Evolutionary conservation across 2,113 vertebrate genomes (phyloP), one percentile per base, ranked within the genome.

Genomic region (Redunca redunca): DNA sequence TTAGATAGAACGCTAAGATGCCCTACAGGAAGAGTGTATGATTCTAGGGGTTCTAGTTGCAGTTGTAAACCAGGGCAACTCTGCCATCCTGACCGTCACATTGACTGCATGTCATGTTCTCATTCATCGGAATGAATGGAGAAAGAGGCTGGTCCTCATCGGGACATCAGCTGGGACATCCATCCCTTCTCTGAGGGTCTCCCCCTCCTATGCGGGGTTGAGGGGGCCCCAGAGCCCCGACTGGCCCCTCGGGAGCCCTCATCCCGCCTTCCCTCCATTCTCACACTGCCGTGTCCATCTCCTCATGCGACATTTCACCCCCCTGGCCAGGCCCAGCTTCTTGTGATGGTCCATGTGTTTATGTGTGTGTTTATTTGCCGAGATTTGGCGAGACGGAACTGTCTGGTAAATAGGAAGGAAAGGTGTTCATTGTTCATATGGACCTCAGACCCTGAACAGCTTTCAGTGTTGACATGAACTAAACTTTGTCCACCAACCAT

Each of bases 401-500:
- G 30, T 84, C 86, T 23, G 26, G 64, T 83, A 71, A 86, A 30
- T 83, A 94, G 86, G 82, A 67, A 58, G 62, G 14, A 57, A 52
- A 87, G 62, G 83, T 88, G 15, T 48, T 52, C 88, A 55, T 83
- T 77, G 81, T 86, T 67, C 88, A 78, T 19, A 89, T 74, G 60
- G 25, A 96, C 87, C 74, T 94, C 91, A 97, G 94, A 90, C 62
- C 46, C 78, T 16, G 52, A 95, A 21, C 57, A 82, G 94, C 77
- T 94, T 94, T 98, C 94, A 77, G 95, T 74, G 3, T 36, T 97
- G 95, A 98, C 89, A 19, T 88, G 43, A 84, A 93, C 78, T 94
- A 71, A 97, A 97, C 78, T 97, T 95, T 95, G 95, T 97, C 97
- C 97, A 96, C 95, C 97, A 98, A 97, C 97, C 98, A 98, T 98